Evolutionary conservation across 2,888 invertebrate species (phyloP).

Genomic region (Aleiodes testaceus): DNA sequence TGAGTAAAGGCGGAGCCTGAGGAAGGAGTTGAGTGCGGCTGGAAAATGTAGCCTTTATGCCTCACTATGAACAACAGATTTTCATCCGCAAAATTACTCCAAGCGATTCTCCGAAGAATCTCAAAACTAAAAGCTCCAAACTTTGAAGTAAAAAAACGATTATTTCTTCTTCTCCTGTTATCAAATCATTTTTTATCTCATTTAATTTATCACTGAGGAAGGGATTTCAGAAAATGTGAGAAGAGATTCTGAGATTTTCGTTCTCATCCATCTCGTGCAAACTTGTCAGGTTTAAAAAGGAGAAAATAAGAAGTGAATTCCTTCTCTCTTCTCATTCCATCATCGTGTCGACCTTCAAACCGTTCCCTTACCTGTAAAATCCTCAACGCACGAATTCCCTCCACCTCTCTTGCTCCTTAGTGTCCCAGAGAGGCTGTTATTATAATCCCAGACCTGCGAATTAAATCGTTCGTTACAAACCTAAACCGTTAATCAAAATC

Average conservation of each 20-base stretch:
- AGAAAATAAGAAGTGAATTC: not conserved
- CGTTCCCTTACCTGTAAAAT: slow-evolving; percentile 38
- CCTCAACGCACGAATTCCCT: slow-evolving; percentile 30
- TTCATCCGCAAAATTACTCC: not conserved
- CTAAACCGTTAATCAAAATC: slow-evolving; percentile 64
- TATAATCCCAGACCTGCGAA: slow-evolving; percentile 56
- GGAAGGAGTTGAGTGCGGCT: not conserved
- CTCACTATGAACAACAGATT: slow-evolving; percentile 32
- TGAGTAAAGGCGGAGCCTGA: slow-evolving; percentile 2
- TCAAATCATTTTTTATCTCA: slow-evolving; percentile 8
- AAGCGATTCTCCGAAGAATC: not conserved
- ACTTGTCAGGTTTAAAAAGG: slow-evolving; percentile 29
- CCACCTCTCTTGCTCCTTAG: not conserved
- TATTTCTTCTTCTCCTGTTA: not conserved
- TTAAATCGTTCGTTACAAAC: slow-evolving; percentile 65
- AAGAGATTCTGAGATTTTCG: slow-evolving; percentile 3
- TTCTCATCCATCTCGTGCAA: slow-evolving; percentile 33
- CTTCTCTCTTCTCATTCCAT: slow-evolving; percentile 12
- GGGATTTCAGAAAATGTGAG: not conserved
- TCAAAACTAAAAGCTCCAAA: not conserved
- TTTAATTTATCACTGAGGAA: slow-evolving; percentile 9
- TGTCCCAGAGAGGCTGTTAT: slow-evolving; percentile 50
- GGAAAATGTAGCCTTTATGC: slow-evolving; percentile 31
- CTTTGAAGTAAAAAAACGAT: no score
- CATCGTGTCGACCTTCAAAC: slow-evolving; percentile 39